Percentiles rank a stretch among this genome's conserved stretches.
phyloP scores from a whole-genome alignment of 2,888 invertebrate species.

The Erebia palarica region DNA sequence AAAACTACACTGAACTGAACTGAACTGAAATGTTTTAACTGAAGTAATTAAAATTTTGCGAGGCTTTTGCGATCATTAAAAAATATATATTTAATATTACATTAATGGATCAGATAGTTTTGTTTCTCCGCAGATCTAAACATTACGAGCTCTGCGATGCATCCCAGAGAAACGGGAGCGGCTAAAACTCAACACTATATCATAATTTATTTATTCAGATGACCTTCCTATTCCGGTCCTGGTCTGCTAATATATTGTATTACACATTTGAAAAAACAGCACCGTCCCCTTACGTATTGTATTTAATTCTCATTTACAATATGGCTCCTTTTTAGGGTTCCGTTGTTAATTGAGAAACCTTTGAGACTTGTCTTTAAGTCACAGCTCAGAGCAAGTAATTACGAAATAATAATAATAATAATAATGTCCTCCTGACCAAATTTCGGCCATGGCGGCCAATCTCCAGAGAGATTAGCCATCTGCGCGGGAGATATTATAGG shows the following conservation, averaged over 20 bases:
- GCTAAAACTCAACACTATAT: slow-evolving; percentile 70
- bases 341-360: not conserved
- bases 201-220: slow-evolving; percentile 81
- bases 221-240: slow-evolving; percentile 72
- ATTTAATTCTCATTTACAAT: slow-evolving; percentile 69
- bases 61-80: too few relatives aligned
- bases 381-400: too few relatives aligned
- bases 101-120: not conserved
- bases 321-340: slow-evolving; percentile 58
- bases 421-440: too few relatives aligned
- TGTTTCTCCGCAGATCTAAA: slow-evolving; percentile 44
- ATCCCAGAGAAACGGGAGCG: slow-evolving; percentile 58
- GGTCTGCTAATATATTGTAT: slow-evolving; percentile 57
- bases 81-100: too few relatives aligned
- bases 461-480: too few relatives aligned
- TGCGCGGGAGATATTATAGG: too few relatives aligned
- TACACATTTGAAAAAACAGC: slow-evolving; percentile 62
- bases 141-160: slow-evolving; percentile 47
- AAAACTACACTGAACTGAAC: too few relatives aligned
- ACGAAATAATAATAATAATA: too few relatives aligned
- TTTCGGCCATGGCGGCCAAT: too few relatives aligned
- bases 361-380: not conserved
- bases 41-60: too few relatives aligned
- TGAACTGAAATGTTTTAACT: too few relatives aligned
- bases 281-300: slow-evolving; percentile 45